These are phyloP conservation scores for Phoebastria nigripes DNA, from an alignment of 2,797 vertebrate genomes.

Conservation along the genomic window DNA sequence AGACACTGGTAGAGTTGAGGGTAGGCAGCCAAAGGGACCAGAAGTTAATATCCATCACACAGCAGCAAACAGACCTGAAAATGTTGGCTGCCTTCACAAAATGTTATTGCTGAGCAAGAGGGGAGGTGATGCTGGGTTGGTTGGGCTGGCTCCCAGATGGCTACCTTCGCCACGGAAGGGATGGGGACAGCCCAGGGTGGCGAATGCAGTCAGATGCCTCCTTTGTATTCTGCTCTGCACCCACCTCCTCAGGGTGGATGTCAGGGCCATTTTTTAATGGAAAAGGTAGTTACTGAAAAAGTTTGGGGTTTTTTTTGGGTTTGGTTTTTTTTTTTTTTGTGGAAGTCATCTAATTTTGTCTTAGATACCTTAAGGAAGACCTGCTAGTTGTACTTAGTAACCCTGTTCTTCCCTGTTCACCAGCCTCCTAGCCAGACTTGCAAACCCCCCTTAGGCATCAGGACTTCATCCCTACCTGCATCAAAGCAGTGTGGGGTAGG, in stretches of 20 bases:
- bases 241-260: accelerated
- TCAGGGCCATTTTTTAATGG: not conserved
- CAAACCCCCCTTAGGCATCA: not conserved
- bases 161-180: accelerated
- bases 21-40: not conserved
- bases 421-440: not conserved
- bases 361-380: not conserved
- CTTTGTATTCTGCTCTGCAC: not conserved
- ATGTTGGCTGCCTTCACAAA: not conserved
- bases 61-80: not conserved
- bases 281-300: not conserved
- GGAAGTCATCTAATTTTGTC: not conserved
- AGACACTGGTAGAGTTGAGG: not conserved
- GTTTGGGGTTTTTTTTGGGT: too few relatives aligned
- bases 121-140: accelerated
- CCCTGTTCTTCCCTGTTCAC: not conserved
- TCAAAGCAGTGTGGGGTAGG: not conserved
- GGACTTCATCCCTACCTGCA: not conserved
- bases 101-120: not conserved
- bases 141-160: not conserved
- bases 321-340: too few relatives aligned
- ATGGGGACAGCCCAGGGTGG: too few relatives aligned
- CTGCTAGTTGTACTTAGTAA: not conserved
- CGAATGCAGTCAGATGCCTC: not conserved
- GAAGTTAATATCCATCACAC: not conserved